These are phyloP conservation scores for Chauna torquata DNA, from an alignment of 2,113 vertebrate species.

Conservation along the genomic window DNA sequence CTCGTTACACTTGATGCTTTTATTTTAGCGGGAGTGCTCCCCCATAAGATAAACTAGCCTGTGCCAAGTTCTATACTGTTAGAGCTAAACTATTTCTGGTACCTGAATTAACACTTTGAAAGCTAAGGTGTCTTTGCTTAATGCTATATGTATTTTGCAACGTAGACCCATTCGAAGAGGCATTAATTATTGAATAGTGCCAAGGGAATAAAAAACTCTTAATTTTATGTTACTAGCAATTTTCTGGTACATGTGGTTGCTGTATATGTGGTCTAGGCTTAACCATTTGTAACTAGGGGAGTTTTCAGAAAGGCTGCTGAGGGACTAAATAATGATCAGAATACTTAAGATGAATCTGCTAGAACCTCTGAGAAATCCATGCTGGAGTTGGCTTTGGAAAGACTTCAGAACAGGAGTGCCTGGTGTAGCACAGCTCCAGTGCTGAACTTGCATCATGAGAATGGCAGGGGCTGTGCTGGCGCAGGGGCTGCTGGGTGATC, in stretches of 20 bases:
- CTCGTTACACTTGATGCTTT: not conserved
- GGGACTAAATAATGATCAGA: not conserved
- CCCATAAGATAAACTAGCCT: not conserved
- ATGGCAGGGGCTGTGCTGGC: not conserved
- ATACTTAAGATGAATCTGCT: not conserved
- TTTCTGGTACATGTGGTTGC: not conserved
- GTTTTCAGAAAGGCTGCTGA: not conserved
- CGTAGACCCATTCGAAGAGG: not conserved
- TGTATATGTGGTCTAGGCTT: not conserved
- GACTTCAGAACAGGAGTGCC: not conserved
- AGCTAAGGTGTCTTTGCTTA: not conserved
- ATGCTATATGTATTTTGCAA: not conserved
- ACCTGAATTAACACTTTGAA: not conserved
- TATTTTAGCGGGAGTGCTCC: not conserved
- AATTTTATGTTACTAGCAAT: not conserved
- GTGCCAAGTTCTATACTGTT: not conserved
- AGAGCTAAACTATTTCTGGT: not conserved
- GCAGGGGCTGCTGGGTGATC: not conserved
- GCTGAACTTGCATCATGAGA: accelerated
- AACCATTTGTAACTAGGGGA: not conserved
- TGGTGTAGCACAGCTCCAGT: not conserved
- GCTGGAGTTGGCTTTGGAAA: not conserved
- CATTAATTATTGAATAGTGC: not conserved
- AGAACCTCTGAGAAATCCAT: not conserved
- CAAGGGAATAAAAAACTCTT: not conserved